A percentile compares a stretch with the other conserved stretches of the same genome.
Conservation (phyloP, 2,888 invertebrate species). For the Xylophagus ater region DNA sequence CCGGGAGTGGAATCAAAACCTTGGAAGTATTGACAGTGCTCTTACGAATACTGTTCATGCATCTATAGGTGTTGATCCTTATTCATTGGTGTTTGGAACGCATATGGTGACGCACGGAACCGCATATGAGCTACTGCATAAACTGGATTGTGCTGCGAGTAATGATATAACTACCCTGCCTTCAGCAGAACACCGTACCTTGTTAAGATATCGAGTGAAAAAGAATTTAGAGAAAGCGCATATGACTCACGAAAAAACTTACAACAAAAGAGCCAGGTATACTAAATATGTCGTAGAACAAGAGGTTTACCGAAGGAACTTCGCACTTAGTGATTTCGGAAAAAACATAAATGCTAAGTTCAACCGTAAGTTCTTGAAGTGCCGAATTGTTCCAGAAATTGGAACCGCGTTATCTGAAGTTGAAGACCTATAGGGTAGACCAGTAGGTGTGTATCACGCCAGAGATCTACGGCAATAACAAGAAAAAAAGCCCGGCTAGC, state of each 20-base stretch:
- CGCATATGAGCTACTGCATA: slow-evolving; percentile 5
- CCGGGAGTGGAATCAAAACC: slow-evolving; percentile 21
- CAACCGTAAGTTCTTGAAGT: too few species aligned
- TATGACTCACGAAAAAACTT: background rate
- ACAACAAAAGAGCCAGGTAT: background rate
- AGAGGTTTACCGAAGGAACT: too few species aligned
- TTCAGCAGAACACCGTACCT: background rate
- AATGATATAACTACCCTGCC: background rate
- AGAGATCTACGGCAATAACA: too few species aligned
- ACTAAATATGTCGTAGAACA: background rate
- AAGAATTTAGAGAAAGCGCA: background rate
- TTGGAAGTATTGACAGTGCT: slow-evolving; percentile 22
- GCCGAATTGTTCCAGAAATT: background rate
- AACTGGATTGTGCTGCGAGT: background rate
- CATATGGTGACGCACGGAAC: too few species aligned
- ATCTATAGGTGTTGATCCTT: slow-evolving; percentile 18
- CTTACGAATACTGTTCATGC: slow-evolving; percentile 23
- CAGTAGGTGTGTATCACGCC: too few species aligned
- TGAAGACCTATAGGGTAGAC: too few species aligned
- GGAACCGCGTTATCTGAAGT: too few species aligned
- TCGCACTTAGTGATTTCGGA: too few species aligned
- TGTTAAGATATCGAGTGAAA: background rate
- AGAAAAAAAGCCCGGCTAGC: too few species aligned
- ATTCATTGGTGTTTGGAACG: too few species aligned
- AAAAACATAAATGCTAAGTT: too few species aligned